Evolutionary conservation across 2,888 invertebrate species (phyloP).

Genomic region (Bhutanitis thaidina): DNA sequence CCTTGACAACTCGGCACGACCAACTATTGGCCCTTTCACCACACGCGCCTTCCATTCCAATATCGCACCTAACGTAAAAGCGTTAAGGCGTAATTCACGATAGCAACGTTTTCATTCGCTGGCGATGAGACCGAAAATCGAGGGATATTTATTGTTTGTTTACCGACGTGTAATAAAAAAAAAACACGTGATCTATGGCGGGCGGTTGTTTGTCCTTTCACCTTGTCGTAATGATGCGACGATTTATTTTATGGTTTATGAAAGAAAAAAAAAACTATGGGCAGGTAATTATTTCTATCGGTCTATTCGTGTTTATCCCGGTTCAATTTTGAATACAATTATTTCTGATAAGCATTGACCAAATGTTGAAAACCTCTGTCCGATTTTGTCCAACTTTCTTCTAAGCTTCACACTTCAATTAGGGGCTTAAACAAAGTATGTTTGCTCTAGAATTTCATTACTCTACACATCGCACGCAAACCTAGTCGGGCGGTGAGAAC

Average conservation of each 20-base stretch:
- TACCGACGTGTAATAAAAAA: conserved; percentile 38
- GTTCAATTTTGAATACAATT: neutral
- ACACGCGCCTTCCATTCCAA: conserved; percentile 20
- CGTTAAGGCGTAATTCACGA: conserved; percentile 21
- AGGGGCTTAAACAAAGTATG: no score
- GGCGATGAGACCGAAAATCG: conserved; percentile 8
- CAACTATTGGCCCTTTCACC: conserved; percentile 32
- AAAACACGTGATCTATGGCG: conserved; percentile 32
- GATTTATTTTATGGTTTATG: conserved; percentile 1
- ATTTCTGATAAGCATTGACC: no score
- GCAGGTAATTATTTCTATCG: neutral
- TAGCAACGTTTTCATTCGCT: neutral
- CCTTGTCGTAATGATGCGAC: conserved; percentile 17
- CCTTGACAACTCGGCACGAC: conserved; percentile 35
- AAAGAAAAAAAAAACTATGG: neutral
- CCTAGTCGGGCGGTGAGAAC: no score
- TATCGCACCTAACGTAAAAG: conserved; percentile 20
- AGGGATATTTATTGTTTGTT: conserved; percentile 40
- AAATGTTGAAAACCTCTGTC: no score
- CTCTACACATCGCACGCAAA: no score
- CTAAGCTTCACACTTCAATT: no score
- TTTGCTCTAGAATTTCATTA: no score
- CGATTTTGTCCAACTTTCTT: no score
- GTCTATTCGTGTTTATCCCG: neutral
- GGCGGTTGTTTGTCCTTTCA: conserved; percentile 26